Evolutionary conservation across 2,888 invertebrate species (phyloP).

Genomic region (Metallyticus violacea): DNA sequence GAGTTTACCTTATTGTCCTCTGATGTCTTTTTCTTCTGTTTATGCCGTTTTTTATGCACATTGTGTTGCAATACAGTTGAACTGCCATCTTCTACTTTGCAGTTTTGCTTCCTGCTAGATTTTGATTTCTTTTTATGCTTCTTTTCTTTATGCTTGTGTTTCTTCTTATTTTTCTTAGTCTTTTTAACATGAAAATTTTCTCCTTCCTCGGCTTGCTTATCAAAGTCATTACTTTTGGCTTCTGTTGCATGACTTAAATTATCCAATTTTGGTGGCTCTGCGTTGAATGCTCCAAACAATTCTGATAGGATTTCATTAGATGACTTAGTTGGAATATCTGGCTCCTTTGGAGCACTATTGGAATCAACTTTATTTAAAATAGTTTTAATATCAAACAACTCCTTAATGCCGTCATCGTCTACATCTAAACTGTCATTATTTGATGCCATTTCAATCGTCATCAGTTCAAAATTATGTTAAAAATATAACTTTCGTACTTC

Average conservation of each 20-base stretch:
- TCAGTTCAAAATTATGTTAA: not conserved
- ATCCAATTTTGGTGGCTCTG: slow-evolving; percentile 55
- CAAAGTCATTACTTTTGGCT: not conserved
- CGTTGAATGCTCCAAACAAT: slow-evolving; percentile 74
- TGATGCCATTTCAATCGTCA: not conserved
- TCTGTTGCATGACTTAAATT: not conserved
- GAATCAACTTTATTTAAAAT: slow-evolving; percentile 18
- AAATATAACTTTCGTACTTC: not conserved
- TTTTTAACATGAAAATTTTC: slow-evolving; percentile 11
- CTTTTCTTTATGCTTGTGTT: slow-evolving; percentile 43
- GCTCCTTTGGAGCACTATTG: not conserved
- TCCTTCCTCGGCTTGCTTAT: not conserved
- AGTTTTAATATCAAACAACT: slow-evolving; percentile 22
- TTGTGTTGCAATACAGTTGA: slow-evolving; percentile 5
- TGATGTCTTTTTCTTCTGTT: not conserved
- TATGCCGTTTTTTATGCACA: not conserved
- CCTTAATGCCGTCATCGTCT: not conserved
- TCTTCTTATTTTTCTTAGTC: slow-evolving; percentile 35
- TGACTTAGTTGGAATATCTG: slow-evolving; percentile 51
- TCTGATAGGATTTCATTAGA: slow-evolving; percentile 81
- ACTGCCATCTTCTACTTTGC: slow-evolving; percentile 17
- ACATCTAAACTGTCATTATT: not conserved
- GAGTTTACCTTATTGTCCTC: not conserved
- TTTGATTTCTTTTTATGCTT: slow-evolving; percentile 41
- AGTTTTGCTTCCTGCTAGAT: slow-evolving; percentile 27